Evolutionary conservation across 2,888 invertebrate species (phyloP), one percentile per base, ranked within the genome.

Genomic region (Athalia rosae): DNA sequence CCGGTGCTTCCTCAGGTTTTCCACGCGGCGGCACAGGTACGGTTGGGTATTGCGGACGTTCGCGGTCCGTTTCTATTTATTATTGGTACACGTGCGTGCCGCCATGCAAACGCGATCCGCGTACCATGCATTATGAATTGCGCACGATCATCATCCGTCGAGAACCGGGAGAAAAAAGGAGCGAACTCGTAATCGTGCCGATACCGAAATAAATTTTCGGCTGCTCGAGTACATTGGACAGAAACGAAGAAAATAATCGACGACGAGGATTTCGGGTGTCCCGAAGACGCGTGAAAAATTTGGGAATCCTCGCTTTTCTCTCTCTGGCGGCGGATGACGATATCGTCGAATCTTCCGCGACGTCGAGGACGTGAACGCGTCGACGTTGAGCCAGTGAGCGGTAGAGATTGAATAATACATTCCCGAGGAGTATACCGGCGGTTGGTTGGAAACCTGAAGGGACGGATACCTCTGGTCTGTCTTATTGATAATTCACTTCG

Each of bases 401-500:
- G 80, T 81, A 81, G 81, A 80, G 82, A 81, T 82, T 82, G 83
- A 88, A 89, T 89, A 88, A 89, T 89, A 89, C 85, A 89, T 88
- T 84, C 79, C 78, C 79, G 79, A 79, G 81, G 80, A 83, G 83
- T 82, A 83, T 86, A 84, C 86, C 84, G 84, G 80, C 80, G 83
- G 80, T 80, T 79, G 80, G 77, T 76, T 79, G 80, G 80, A 81
- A 80, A 83, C 73, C 73, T 74, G 9, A 56, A 76, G 67, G 76
- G 67, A 74, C 82, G 83, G 85, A 81, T 82, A 73, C 81, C 79
- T 80, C 79, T 82, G 82, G 81, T 81, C 84, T 83, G 85, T 83
- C 87, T 86, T 87, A 89, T 89, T 85, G 87, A 88, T 89, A 87
- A 89, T 89, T 89, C 88, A 89, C 80, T 83, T 81, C 82, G 82